These are phyloP conservation scores for Umimayanthus chanpuru DNA, from an alignment of 92 coral and sea anemone species.

Conservation along the genomic window DNA sequence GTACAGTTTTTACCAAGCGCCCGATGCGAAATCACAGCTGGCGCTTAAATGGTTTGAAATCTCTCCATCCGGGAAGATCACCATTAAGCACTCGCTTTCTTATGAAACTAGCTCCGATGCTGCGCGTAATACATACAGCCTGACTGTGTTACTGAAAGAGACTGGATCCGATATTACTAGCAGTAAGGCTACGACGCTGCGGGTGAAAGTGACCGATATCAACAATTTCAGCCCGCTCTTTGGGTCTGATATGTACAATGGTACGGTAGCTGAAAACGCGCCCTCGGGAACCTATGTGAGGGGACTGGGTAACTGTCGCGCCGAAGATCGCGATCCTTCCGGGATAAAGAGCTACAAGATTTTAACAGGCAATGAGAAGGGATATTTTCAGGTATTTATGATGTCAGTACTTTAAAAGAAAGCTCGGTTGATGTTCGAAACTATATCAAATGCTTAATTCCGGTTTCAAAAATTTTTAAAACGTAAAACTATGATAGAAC, in stretches of 20 bases:
- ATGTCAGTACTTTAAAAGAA: not conserved
- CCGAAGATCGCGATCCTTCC: conserved; percentile 71
- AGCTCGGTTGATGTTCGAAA: too few species aligned
- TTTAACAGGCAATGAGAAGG: conserved; percentile 74
- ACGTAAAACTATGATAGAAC: too few species aligned
- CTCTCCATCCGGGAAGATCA: conserved; percentile 71
- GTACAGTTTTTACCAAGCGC: conserved; percentile 67
- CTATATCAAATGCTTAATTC: too few species aligned
- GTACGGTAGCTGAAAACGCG: conserved; percentile 64
- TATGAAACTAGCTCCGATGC: conserved; percentile 55
- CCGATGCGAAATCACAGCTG: conserved; percentile 49
- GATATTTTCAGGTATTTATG: conserved; percentile 55
- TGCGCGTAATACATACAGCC: conserved; percentile 52
- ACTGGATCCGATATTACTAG: conserved; percentile 67
- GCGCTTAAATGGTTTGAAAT: conserved; percentile 69
- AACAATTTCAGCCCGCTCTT: conserved; percentile 77
- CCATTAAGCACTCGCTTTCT: conserved; percentile 60
- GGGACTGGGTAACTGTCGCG: conserved; percentile 76
- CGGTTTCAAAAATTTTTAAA: too few species aligned
- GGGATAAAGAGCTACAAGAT: conserved; percentile 60
- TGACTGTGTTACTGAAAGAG: conserved; percentile 64
- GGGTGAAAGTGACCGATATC: conserved; percentile 69
- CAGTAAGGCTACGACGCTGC: conserved; percentile 64
- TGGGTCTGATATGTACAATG: conserved; percentile 65
- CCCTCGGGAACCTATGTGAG: conserved; percentile 54